Conservation (phyloP, 2,797 vertebrate species). For the Falco biarmicus region DNA sequence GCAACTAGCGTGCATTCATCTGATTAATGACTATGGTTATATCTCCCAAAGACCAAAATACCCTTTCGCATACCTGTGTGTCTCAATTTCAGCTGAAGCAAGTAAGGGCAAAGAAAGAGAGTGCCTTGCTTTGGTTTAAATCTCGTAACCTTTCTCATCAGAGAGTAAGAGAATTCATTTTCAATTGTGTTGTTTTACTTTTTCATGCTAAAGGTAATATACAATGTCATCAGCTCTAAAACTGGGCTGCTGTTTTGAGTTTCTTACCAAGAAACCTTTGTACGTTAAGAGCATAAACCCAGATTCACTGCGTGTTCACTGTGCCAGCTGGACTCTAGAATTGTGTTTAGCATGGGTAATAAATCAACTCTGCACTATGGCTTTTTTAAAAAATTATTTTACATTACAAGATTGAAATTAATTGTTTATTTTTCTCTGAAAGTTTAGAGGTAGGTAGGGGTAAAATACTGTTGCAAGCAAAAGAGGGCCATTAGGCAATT, state of each 20-base stretch:
- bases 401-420: constrained; percentile 68
- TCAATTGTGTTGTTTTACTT: background rate
- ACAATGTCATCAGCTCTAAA: background rate
- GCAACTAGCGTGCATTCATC: background rate
- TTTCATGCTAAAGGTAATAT: background rate
- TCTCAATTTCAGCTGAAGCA: background rate
- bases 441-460: constrained; percentile 62
- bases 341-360: background rate
- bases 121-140: background rate
- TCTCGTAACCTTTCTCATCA: background rate
- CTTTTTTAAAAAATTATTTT: constrained; percentile 58
- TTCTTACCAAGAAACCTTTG: background rate
- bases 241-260: background rate
- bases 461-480: constrained; percentile 65
- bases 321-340: constrained; percentile 32
- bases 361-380: constrained; percentile 49
- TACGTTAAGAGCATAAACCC: background rate
- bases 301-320: background rate
- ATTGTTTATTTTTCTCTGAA: constrained; percentile 72
- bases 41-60: background rate
- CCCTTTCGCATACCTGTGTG: background rate
- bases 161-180: background rate
- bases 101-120: background rate
- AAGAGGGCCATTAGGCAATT: constrained; percentile 67
- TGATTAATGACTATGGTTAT: background rate